Evolutionary conservation across 2,797 vertebrate genomes (phyloP), one percentile per base, ranked within the genome.

Genomic region (Oreortyx pictus): DNA sequence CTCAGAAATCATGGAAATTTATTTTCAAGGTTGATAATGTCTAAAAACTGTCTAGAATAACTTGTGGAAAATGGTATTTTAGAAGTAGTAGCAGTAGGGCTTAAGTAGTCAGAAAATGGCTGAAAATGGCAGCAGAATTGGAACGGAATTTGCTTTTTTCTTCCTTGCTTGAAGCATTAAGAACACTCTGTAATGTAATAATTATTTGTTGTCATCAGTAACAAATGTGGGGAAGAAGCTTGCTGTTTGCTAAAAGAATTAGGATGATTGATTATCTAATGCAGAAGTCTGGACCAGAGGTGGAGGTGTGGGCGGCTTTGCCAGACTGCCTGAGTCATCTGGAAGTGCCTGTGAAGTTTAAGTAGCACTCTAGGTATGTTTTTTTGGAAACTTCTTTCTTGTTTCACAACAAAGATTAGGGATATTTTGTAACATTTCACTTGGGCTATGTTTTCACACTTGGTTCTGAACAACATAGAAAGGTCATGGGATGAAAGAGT

Each of bases 131-230:
- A 29, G 46, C n/a, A 47, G 80, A 70, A 70, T 87, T 64, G 90
- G 91, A 60, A 31, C 43, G 79, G 25, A 84, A 73, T 88, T 94
- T 29, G 14, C 31, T 92, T 88, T 92, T 95, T 94, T 57, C 86
- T 86, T 86, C 67, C 39, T 50, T 2, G 12, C 64, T 90, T 88
- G 83, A 91, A 82, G 43, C 33, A 62, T 75, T 50, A 73, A 61
- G 80, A 83, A 15, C 5, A 11, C 77, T 80, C 31, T 81, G 33
- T 80, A 56, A 89, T 81, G 35, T 89, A 68, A 43, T 74, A 60
- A 13, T 64, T 86, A 75, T 62, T 54, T 89, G 52, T 85, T 92
- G 88, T 81, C 77, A 66, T 81, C 70, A 73, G 50, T 82, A 86
- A 57, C 81, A 88, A 75, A 68, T 86, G 27, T 43, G 20, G 14